These are phyloP conservation scores for Ladona fulva DNA, from an alignment of 1,140 invertebrate genomes.

Conservation along the genomic window DNA sequence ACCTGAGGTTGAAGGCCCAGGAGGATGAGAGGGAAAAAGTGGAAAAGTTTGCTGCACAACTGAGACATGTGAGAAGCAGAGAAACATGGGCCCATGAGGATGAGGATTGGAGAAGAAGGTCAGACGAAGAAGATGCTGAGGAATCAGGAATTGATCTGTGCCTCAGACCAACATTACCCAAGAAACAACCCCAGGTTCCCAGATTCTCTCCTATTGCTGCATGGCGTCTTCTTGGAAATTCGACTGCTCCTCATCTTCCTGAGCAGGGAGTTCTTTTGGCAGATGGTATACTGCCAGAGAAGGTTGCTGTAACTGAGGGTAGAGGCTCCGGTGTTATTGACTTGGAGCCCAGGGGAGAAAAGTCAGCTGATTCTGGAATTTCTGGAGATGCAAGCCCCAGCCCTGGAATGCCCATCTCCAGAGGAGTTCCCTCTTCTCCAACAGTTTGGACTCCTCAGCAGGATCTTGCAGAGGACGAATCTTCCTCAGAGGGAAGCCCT, in stretches of 20 bases:
- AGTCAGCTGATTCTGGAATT: slow-evolving; percentile 70
- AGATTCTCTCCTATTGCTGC: slow-evolving; percentile 73
- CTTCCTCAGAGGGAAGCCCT: slow-evolving; percentile 53
- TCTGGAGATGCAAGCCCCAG: slow-evolving; percentile 57
- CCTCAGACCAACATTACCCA: slow-evolving; percentile 64
- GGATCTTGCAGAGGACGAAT: slow-evolving; percentile 40
- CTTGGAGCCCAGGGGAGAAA: slow-evolving; percentile 38
- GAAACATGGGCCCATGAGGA: not conserved
- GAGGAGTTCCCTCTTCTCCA: not conserved
- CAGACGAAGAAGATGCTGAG: slow-evolving; percentile 17
- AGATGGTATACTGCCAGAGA: not conserved
- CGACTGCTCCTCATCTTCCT: slow-evolving; percentile 26
- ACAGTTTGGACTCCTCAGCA: slow-evolving; percentile 11
- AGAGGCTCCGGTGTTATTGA: slow-evolving; percentile 41
- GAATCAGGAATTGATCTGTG: slow-evolving; percentile 53
- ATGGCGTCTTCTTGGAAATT: slow-evolving; percentile 59
- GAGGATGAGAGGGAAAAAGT: slow-evolving; percentile 32
- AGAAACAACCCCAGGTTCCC: slow-evolving; percentile 62
- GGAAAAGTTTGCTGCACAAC: slow-evolving; percentile 33
- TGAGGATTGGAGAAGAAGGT: not conserved
- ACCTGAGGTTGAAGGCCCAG: slow-evolving; percentile 17
- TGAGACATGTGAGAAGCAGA: not conserved
- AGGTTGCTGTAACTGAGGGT: slow-evolving; percentile 38
- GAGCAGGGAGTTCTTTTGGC: not conserved
- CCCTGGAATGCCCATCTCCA: slow-evolving; percentile 13